A percentile compares a stretch with the other conserved stretches of the same genome.
phyloP scores from a whole-genome alignment of 2,113 vertebrate species.

The Nansenia antarctica region DNA sequence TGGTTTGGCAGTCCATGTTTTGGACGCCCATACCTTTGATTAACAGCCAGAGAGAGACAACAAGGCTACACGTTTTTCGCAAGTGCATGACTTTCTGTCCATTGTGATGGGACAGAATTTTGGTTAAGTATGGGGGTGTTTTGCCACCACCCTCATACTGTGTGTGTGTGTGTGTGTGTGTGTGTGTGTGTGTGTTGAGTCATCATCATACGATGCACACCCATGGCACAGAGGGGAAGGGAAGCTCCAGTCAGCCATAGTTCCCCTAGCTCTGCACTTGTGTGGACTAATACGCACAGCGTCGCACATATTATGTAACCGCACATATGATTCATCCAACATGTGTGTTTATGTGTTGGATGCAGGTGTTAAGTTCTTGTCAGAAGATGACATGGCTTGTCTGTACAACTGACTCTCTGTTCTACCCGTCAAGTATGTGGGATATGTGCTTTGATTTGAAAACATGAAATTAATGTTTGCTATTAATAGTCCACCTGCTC shows the following conservation, averaged over 20 bases:
- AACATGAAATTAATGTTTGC: not conserved
- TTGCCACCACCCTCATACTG: not conserved
- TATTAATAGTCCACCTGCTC: not conserved
- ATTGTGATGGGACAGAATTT: not conserved
- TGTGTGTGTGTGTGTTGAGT: not conserved
- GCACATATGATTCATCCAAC: slow-evolving; percentile 2
- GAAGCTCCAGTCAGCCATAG: slow-evolving; percentile 2
- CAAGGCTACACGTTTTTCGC: not conserved
- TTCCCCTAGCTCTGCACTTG: not conserved
- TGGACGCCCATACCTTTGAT: not conserved
- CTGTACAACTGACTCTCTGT: too few relatives aligned
- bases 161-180: not conserved
- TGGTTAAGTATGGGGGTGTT: not conserved
- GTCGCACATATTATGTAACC: slow-evolving; percentile 23
- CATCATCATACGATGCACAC: not conserved
- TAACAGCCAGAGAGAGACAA: too few relatives aligned
- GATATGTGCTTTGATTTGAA: not conserved
- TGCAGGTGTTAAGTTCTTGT: not conserved
- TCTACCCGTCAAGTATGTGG: too few relatives aligned
- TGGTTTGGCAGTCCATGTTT: not conserved
- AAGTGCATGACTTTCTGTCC: not conserved
- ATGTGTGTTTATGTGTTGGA: slow-evolving; percentile 4
- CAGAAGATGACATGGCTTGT: too few relatives aligned
- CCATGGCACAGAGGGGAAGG: not conserved
- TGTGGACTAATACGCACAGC: not conserved